These are phyloP conservation scores for Phyllopteryx taeniolatus DNA, from an alignment of 2,113 vertebrate genomes.

Conservation along the genomic window DNA sequence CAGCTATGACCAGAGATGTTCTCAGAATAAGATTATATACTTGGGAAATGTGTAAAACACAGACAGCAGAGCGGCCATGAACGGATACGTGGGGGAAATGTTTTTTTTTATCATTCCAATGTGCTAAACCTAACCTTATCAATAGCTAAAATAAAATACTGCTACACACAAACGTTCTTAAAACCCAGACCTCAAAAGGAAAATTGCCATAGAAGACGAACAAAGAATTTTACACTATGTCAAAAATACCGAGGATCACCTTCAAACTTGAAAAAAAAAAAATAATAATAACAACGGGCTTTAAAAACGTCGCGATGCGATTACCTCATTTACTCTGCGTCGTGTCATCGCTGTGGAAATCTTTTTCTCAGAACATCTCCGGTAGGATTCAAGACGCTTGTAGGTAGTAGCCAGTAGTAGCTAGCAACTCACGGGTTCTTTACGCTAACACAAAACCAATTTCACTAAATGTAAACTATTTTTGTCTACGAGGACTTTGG, in stretches of 20 bases:
- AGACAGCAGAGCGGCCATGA: not conserved
- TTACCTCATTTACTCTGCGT: not conserved
- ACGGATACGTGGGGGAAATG: not conserved
- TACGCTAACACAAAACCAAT: not conserved
- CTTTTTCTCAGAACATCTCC: not conserved
- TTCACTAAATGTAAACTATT: not conserved
- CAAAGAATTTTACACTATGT: not conserved
- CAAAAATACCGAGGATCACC: not conserved
- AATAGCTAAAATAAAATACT: not conserved
- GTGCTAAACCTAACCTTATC: not conserved
- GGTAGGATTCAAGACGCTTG: constrained; percentile 2
- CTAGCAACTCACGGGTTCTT: not conserved
- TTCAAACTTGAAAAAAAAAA: not conserved
- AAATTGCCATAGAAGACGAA: not conserved
- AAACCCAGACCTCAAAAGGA: not conserved
- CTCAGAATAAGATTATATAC: not conserved
- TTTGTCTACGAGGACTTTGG: not conserved
- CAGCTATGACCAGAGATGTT: not conserved
- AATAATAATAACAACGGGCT: not conserved
- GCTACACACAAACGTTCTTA: not conserved
- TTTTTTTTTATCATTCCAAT: not conserved
- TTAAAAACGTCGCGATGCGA: not conserved
- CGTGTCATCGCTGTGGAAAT: not conserved
- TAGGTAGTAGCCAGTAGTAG: not conserved
- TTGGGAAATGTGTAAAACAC: not conserved